phyloP scores from a whole-genome alignment of 1,140 invertebrate genomes.

The Zaprionus kolodkinae region DNA sequence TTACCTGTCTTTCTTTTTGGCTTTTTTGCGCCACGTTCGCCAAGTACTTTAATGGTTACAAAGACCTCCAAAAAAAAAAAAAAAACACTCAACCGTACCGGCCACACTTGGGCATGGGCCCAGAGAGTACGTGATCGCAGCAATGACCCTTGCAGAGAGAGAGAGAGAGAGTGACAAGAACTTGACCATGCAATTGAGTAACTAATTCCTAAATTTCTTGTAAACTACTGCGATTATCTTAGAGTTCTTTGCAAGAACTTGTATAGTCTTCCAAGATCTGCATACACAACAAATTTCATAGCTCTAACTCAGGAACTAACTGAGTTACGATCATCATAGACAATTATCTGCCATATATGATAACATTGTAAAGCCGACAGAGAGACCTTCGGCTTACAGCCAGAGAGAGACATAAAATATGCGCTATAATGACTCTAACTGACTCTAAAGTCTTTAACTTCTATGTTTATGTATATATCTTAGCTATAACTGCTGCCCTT shows the following conservation, averaged over 20 bases:
- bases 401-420: background rate
- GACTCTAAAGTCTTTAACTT: no score
- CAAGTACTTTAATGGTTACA: constrained; percentile 46
- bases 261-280: background rate
- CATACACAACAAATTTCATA: background rate
- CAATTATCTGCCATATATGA: background rate
- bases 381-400: background rate
- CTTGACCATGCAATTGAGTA: background rate
- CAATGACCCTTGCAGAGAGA: constrained; percentile 25
- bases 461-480: no score
- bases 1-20: background rate
- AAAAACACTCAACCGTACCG: background rate
- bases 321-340: background rate
- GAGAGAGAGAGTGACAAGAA: constrained; percentile 6
- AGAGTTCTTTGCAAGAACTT: no score
- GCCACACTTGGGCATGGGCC: constrained; percentile 2
- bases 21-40: constrained; percentile 27
- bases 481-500: background rate
- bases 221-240: no score
- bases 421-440: no score
- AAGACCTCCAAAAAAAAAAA: constrained; percentile 41
- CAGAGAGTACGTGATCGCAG: constrained; percentile 34
- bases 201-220: no score
- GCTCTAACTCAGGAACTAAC: background rate
- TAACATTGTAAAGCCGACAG: background rate